A percentile compares a stretch with the other conserved stretches of the same genome.
Conservation (phyloP, 2,797 vertebrate genomes). For the Muscicapa comitata region DNA sequence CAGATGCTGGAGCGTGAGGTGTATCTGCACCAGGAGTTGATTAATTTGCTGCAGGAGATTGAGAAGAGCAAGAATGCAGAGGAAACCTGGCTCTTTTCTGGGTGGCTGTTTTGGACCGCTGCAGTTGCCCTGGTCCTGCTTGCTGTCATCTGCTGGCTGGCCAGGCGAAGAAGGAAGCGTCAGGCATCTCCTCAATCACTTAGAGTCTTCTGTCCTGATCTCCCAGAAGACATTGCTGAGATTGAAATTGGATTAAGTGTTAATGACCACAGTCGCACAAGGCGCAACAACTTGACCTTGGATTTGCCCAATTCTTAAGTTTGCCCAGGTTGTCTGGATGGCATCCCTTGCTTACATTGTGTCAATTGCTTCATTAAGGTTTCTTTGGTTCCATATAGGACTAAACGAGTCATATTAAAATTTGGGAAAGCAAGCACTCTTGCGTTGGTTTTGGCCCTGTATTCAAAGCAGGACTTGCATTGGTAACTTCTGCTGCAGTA, state of each 20-base stretch:
- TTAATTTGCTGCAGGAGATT: background rate
- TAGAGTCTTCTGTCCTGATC: background rate
- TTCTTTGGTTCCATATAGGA: background rate
- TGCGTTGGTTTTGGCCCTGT: constrained; percentile 22
- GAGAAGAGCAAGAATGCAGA: background rate
- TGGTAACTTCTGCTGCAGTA: constrained; percentile 21
- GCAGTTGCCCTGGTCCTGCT: background rate
- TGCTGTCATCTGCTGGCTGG: background rate
- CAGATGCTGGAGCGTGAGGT: background rate
- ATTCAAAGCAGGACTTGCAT: background rate
- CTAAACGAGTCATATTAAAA: background rate
- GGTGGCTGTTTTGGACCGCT: background rate
- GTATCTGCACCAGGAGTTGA: background rate
- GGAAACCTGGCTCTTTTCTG: background rate
- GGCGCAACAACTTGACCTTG: background rate
- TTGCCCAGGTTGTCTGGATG: background rate
- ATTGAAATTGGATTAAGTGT: background rate
- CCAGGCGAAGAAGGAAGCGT: background rate
- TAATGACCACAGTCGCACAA: background rate
- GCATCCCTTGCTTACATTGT: background rate
- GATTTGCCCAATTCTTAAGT: background rate
- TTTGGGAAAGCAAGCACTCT: background rate
- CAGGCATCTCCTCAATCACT: fast-evolving
- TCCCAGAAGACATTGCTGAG: background rate
- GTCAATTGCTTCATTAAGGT: background rate